Conservation (phyloP, 2,888 invertebrate genomes). For the Ectropis crepuscularia region DNA sequence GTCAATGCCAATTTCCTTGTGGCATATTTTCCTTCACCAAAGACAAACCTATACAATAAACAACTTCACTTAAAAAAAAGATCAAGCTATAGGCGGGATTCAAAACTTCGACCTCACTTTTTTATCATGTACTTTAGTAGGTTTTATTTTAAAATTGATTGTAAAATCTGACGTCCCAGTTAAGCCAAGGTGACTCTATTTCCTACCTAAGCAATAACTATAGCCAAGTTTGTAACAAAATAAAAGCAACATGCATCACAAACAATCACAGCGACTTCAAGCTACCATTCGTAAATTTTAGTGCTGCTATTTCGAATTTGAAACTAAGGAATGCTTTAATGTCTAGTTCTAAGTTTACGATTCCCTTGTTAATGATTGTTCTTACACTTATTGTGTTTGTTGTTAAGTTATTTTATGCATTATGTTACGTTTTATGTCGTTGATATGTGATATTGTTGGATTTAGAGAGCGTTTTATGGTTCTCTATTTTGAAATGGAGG, state of each 20-base stretch:
- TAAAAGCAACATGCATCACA: conserved; percentile 10
- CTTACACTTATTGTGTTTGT: conserved; percentile 13
- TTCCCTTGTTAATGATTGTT: conserved; percentile 28
- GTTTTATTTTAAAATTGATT: too few species aligned
- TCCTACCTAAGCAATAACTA: not conserved
- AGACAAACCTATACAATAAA: too few species aligned
- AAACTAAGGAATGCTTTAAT: conserved; percentile 31
- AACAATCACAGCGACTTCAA: conserved; percentile 18
- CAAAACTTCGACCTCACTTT: too few species aligned
- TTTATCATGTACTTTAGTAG: too few species aligned
- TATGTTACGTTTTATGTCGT: conserved; percentile 6
- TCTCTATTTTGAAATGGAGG: not conserved
- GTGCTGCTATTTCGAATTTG: conserved; percentile 15
- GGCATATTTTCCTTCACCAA: too few species aligned
- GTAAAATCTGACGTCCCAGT: too few species aligned
- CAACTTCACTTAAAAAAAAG: too few species aligned
- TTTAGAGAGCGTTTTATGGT: not conserved
- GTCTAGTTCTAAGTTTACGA: conserved; percentile 34
- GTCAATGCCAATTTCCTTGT: too few species aligned
- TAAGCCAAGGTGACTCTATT: too few species aligned
- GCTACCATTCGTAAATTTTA: conserved; percentile 18
- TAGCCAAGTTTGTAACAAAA: conserved; percentile 7
- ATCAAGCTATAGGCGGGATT: too few species aligned
- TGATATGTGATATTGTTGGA: not conserved
- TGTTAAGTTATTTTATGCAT: conserved; percentile 13